Evolutionary conservation across 2,888 invertebrate species (phyloP).

Genomic region (Ptycholaimellus sp.): DNA sequence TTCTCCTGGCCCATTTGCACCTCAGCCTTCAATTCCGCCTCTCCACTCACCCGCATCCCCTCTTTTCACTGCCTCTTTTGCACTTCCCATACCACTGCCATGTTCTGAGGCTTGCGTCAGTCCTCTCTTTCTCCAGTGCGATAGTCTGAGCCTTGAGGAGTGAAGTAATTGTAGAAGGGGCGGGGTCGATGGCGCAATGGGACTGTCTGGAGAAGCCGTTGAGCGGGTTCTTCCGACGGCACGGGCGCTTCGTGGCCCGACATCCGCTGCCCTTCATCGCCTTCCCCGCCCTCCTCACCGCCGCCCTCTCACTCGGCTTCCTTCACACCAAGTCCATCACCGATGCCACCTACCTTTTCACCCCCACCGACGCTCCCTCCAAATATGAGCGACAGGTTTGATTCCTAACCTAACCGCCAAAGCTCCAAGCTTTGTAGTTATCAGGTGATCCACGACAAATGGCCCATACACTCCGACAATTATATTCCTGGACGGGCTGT

Average conservation of each 20-base stretch:
- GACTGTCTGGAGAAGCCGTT: conserved; percentile 19
- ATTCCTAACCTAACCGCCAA: too few species aligned
- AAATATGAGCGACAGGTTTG: conserved; percentile 10
- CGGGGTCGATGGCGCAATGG: conserved; percentile 10
- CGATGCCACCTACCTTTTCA: conserved; percentile 23
- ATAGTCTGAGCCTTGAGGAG: too few species aligned
- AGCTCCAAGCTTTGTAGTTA: too few species aligned
- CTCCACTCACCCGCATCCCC: too few species aligned
- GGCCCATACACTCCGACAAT: conserved; percentile 21
- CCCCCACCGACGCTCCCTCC: conserved; percentile 17
- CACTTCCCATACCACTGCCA: too few species aligned
- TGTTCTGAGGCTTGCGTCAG: too few species aligned
- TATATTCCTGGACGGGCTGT: conserved; percentile 25
- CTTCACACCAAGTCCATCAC: conserved; percentile 10
- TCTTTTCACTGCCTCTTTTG: too few species aligned
- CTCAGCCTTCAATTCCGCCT: too few species aligned
- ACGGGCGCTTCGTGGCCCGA: conserved; percentile 16
- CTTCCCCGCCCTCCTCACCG: conserved; percentile 19
- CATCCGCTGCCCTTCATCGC: conserved; percentile 20
- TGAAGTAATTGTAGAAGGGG: too few species aligned
- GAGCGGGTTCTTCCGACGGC: conserved; percentile 15
- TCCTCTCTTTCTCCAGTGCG: too few species aligned
- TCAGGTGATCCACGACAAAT: conserved; percentile 21
- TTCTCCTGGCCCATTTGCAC: too few species aligned
- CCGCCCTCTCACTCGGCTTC: conserved; percentile 15